Evolutionary conservation across 2,113 vertebrate species (phyloP), one percentile per base, ranked within the genome.

Genomic region (Aphyosemion australe): DNA sequence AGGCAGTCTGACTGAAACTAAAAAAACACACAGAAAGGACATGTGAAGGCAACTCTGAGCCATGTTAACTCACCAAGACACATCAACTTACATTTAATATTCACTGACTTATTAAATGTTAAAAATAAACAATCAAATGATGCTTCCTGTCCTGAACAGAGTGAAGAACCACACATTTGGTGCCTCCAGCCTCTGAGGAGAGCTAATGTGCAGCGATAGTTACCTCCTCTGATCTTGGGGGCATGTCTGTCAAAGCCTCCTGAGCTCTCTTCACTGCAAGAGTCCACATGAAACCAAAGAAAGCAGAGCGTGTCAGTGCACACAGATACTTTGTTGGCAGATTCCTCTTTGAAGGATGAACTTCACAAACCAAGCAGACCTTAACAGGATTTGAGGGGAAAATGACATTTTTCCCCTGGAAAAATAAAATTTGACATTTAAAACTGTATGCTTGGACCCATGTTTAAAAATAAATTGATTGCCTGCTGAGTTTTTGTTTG

Each of bases 221-320:
- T 87, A 94, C 94, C 93, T 98, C 95, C 53, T 98, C 95, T 0
- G 96, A 93, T 71, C 96, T 86, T 0, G 96, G 96, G 0, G 97
- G 97, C 97, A 99, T 98, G 61, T 98, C 96, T 0, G 95, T 98
- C 80, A 99, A 86, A 0, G 97, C 90, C 52, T 97, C 96, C 76
- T 93, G 95, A 6, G 96, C 95, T 0, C 80, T 92, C 74, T 93
- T 92, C 79, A 92, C 94, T 94, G 85, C 60, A 66, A 55, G 57
- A 48, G 56, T 16, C 55, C 15, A 78, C n/a, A 31, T 14, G 6
- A 19, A 19, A 50, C 34, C 6, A 21, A 31, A 48, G 8, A 62
- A 12, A 52, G 2, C 15, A 21, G 50, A 12, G 37, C 0, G 20
- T 42, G 41, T 69, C 1, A 0, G 41, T 31, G 37, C 31, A 39